Conservation (phyloP, 2,888 invertebrate species). For the Quadroppia sp. region DNA sequence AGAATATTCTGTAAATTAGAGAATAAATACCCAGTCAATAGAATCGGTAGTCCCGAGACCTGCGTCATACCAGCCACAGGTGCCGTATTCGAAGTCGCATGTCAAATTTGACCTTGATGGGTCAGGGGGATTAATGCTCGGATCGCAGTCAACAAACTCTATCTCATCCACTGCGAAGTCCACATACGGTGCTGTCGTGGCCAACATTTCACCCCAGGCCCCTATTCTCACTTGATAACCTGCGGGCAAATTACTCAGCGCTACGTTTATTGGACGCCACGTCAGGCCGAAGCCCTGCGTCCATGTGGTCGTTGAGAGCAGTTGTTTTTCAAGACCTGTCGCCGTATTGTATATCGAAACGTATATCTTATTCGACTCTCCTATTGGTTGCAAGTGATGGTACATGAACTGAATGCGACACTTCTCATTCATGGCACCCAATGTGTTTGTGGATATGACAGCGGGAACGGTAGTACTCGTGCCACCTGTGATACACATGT, state of each 20-base stretch:
- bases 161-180: constrained; percentile 30
- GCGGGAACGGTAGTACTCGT: neutral
- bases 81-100: constrained; percentile 45
- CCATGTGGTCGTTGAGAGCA: too few relatives aligned
- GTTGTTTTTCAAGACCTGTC: too few relatives aligned
- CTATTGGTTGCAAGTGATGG: neutral
- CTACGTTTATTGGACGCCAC: neutral
- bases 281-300: too few relatives aligned
- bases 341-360: too few relatives aligned
- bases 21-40: neutral
- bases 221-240: neutral
- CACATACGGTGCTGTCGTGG: neutral
- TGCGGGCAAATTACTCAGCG: neutral
- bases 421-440: neutral
- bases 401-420: neutral
- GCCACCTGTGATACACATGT: neutral
- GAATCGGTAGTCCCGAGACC: neutral
- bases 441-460: neutral
- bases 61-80: constrained; percentile 44
- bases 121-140: neutral
- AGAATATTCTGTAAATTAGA: neutral
- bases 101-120: neutral
- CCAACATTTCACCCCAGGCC: neutral
- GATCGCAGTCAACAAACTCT: constrained; percentile 31
- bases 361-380: neutral